Evolutionary conservation across 2,888 invertebrate genomes (phyloP).

Genomic region (Nomada ruficornis): DNA sequence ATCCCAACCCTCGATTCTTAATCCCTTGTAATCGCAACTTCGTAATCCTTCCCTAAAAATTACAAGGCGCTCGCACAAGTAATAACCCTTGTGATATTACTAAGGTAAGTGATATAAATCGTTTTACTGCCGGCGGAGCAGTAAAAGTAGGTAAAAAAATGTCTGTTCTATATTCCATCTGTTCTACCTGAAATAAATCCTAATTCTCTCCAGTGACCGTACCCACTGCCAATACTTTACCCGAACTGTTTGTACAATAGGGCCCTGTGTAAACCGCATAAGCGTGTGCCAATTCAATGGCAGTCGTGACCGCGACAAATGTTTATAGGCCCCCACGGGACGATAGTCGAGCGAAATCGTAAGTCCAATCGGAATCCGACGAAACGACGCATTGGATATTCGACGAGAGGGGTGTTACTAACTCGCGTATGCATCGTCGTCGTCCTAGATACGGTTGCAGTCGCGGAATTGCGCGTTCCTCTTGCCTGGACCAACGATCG

Average conservation of each 20-base stretch:
- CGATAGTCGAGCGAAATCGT: slow-evolving; percentile 6
- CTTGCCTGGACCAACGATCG: slow-evolving; percentile 48
- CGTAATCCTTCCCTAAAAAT: too few species aligned
- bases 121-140: too few species aligned
- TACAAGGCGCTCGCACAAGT: too few species aligned
- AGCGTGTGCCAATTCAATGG: slow-evolving; percentile 8
- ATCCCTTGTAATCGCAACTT: too few species aligned
- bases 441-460: slow-evolving; percentile 56
- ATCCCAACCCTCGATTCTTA: too few species aligned
- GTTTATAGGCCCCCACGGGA: not conserved
- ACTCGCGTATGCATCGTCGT: not conserved
- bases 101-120: too few species aligned
- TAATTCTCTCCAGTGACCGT: too few species aligned
- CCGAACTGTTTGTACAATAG: not conserved
- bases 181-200: too few species aligned
- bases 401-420: slow-evolving; percentile 41
- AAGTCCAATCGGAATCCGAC: slow-evolving; percentile 2
- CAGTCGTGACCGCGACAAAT: slow-evolving; percentile 12
- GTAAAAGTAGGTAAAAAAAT: too few species aligned
- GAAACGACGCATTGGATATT: slow-evolving; percentile 22
- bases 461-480: slow-evolving; percentile 40
- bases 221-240: not conserved
- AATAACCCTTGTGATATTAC: too few species aligned
- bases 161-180: too few species aligned
- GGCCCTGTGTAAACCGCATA: not conserved